Conservation (phyloP, 1,140 invertebrate genomes). For the Drosophila triauraria region DNA sequence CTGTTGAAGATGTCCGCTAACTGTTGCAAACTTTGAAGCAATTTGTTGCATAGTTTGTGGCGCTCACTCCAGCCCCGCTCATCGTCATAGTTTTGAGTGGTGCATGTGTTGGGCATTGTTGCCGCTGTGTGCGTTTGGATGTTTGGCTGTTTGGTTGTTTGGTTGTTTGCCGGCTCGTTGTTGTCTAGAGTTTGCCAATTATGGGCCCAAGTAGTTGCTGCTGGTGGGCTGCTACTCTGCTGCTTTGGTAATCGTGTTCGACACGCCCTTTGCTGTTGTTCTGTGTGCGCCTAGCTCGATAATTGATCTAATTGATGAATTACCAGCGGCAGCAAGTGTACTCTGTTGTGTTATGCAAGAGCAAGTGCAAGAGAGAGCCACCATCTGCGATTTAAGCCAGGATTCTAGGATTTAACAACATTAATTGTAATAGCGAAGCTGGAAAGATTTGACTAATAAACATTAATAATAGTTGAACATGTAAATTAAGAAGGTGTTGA, state of each 20-base stretch:
- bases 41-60: constrained; percentile 42
- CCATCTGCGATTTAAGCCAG: too few relatives aligned
- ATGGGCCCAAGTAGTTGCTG: constrained; percentile 35
- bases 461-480: too few relatives aligned
- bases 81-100: constrained; percentile 26
- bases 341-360: too few relatives aligned
- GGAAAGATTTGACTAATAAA: background rate
- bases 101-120: constrained; percentile 36
- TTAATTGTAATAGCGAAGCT: too few relatives aligned
- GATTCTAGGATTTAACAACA: too few relatives aligned
- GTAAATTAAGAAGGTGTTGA: too few relatives aligned
- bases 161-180: constrained; percentile 30
- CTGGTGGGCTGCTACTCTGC: background rate
- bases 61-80: background rate
- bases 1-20: constrained; percentile 39
- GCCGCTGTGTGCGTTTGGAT: background rate
- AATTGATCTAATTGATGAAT: constrained; percentile 41
- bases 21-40: constrained; percentile 37
- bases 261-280: constrained; percentile 17
- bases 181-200: constrained; percentile 47
- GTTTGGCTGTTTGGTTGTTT: constrained; percentile 5
- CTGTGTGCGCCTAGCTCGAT: background rate
- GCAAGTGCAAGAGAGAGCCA: too few relatives aligned
- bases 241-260: constrained; percentile 26
- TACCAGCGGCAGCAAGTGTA: background rate